Conservation (phyloP, 2,888 invertebrate species). For the Chydorus sphaericus region DNA sequence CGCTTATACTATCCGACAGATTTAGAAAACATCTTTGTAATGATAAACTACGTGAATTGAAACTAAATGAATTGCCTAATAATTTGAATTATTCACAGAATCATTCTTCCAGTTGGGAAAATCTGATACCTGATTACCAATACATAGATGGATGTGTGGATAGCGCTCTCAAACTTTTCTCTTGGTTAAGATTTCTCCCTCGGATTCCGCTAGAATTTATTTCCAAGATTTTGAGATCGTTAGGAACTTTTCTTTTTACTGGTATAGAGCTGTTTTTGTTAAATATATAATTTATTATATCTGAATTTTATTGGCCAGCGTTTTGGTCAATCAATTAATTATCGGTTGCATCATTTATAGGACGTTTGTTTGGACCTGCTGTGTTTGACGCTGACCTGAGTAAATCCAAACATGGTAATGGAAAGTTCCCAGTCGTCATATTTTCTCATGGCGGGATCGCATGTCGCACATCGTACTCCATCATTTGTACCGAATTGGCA, state of each 20-base stretch:
- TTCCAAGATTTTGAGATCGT: too few species aligned
- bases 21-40: conserved; percentile 31
- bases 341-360: too few species aligned
- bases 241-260: too few species aligned
- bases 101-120: conserved; percentile 35
- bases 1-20: conserved; percentile 43
- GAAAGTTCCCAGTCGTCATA: conserved; percentile 40
- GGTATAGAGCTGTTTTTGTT: too few species aligned
- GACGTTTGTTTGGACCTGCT: conserved; percentile 36
- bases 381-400: conserved; percentile 36
- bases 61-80: conserved; percentile 8
- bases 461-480: conserved; percentile 42
- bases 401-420: too few species aligned
- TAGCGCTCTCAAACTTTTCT: conserved; percentile 28
- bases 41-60: not conserved
- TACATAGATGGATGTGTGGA: conserved; percentile 39
- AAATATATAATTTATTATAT: too few species aligned
- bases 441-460: conserved; percentile 51
- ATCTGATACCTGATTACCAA: conserved; percentile 39
- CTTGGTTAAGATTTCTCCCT: conserved; percentile 26
- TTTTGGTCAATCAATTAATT: conserved; percentile 8
- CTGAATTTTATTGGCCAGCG: too few species aligned
- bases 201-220: too few species aligned
- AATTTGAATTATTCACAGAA: too few species aligned
- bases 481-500: conserved; percentile 44